Evolutionary conservation across 2,113 vertebrate genomes (phyloP).

Genomic region (Agapornis roseicollis): DNA sequence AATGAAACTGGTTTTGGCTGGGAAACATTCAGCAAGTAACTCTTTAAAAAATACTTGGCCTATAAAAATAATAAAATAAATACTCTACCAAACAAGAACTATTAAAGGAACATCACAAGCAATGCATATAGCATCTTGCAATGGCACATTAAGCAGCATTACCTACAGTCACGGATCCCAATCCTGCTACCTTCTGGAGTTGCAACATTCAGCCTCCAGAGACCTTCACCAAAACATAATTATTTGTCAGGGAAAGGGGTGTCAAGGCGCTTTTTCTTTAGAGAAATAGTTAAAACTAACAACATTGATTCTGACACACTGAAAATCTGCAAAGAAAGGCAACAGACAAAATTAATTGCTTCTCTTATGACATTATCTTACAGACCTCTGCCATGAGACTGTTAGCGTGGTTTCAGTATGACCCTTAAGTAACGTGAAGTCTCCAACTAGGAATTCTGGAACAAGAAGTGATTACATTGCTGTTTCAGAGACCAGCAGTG

Average conservation of each 20-base stretch:
- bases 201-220: neutral
- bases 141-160: neutral
- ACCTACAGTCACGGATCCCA: neutral
- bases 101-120: neutral
- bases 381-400: neutral
- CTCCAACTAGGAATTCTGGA: neutral
- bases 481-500: neutral
- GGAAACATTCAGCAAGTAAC: neutral
- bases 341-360: neutral
- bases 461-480: neutral
- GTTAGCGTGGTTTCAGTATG: fast-evolving
- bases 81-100: neutral
- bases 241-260: neutral
- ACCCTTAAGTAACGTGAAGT: neutral
- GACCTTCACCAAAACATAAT: neutral
- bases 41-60: neutral
- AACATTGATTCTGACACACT: neutral
- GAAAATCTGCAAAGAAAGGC: neutral
- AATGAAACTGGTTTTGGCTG: neutral
- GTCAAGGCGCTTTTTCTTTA: neutral
- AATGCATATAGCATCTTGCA: neutral
- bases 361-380: neutral
- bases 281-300: neutral
- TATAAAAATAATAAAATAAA: neutral
- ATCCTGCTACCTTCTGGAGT: neutral